Percentiles rank a stretch among this genome's conserved stretches.
These are phyloP conservation scores for Numenius arquata DNA, from an alignment of 2,113 vertebrate genomes.

Conservation along the genomic window DNA sequence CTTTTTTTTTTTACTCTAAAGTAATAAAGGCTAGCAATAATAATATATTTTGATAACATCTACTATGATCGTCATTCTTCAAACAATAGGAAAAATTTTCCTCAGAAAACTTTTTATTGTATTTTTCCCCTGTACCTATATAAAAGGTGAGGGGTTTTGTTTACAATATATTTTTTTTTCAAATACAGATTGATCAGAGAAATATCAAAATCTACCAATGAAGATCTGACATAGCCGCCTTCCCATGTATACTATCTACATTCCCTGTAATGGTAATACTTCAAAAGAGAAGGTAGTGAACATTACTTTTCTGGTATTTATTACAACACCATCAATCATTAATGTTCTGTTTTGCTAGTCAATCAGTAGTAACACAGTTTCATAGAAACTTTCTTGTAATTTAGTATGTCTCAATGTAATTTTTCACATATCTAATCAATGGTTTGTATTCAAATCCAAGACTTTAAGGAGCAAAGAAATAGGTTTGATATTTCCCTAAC, in stretches of 20 bases:
- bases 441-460: conserved; percentile 5
- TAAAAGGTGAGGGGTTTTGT: fast-evolving
- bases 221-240: not conserved
- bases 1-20: not conserved
- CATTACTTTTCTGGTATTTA: not conserved
- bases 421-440: conserved; percentile 2
- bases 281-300: not conserved
- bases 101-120: not conserved
- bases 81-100: not conserved
- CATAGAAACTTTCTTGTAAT: not conserved
- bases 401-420: not conserved
- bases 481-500: conserved; percentile 38
- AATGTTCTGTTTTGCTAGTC: not conserved
- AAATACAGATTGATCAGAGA: not conserved
- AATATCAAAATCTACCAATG: not conserved
- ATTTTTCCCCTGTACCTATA: fast-evolving
- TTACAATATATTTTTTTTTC: not conserved
- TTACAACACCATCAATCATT: not conserved
- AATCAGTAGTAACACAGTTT: conserved; percentile 6
- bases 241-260: not conserved
- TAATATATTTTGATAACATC: not conserved
- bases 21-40: not conserved
- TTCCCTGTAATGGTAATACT: not conserved
- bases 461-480: not conserved
- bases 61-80: not conserved